Percentiles rank a stretch among this genome's conserved stretches.
Evolutionary conservation across 1,140 invertebrate species (phyloP).

Genomic region (Melipona quadrifasciata): DNA sequence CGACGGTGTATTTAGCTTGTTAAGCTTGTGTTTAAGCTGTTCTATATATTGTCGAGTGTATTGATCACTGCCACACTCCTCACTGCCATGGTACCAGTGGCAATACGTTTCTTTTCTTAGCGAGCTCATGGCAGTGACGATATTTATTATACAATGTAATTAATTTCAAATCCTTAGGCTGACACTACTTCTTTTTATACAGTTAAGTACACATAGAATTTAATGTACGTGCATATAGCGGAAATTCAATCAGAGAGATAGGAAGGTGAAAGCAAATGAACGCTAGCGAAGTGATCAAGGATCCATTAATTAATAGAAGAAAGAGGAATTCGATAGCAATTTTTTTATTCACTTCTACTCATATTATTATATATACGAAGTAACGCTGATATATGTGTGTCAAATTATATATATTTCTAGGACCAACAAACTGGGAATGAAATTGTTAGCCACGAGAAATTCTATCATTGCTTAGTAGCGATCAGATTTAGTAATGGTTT

Average conservation of each 20-base stretch:
- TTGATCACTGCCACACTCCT: conserved; percentile 54
- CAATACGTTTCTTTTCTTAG: conserved; percentile 41
- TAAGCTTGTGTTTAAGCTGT: conserved; percentile 38
- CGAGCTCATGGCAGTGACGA: conserved; percentile 33
- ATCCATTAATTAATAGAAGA: background rate
- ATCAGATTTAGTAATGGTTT: conserved; percentile 59
- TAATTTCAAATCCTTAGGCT: conserved; percentile 36
- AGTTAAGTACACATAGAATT: background rate
- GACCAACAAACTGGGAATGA: conserved; percentile 46
- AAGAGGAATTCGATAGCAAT: background rate
- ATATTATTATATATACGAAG: background rate
- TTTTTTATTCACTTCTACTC: conserved; percentile 36
- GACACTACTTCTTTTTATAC: conserved; percentile 39
- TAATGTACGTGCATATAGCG: background rate
- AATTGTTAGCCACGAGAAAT: conserved; percentile 44
- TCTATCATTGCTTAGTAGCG: conserved; percentile 62
- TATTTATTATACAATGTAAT: conserved; percentile 45
- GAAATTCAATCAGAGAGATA: conserved; percentile 1
- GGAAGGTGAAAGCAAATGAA: background rate
- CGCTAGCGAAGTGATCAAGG: background rate
- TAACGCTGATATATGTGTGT: conserved; percentile 43
- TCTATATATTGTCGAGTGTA: conserved; percentile 29
- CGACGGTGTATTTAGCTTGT: conserved; percentile 18
- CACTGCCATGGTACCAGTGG: conserved; percentile 49
- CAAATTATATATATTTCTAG: conserved; percentile 52